Base-by-base conservation (phyloP, 1,140 invertebrate species). In the Drosophila aff. region DNA sequence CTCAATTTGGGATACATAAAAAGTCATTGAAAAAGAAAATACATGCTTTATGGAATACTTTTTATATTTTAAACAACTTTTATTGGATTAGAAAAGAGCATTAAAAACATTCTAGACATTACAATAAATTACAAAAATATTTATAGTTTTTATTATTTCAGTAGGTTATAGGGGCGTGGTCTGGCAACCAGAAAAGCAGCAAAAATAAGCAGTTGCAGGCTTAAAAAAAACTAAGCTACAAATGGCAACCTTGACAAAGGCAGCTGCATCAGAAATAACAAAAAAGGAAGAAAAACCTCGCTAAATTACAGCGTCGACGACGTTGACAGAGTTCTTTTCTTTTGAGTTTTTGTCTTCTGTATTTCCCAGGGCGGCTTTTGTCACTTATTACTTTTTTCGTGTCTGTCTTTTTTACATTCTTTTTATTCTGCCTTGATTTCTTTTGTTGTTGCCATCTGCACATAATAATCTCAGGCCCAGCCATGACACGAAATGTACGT, bases 291-390 rank as follows among this genome's bases (percentile, higher is more conserved):
- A 28, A 47, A 57, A 57, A 11, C 36, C 52, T 13, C 60, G 60
- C 58, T 49, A 76, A 73, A 75, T 75, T 75, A 75, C 66, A 77
- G 31, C 49, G 72, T 61, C 72, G 73, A 67, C 72, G 73, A 67
- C 71, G 50, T 75, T 69, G 66, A 52, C 47, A 69, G 66, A 66
- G 66, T 65, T 71, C 40, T 71, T 52, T n/a, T 58, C 16, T 59
- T 60, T 60, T 36, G 28, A 57, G 38, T 43, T 63, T 75, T 63
- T 58, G 43, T 58, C 44, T 76, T 49, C n/a, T 59, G 9, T 53
- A 50, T 59, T 75, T 75, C 74, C 74, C 72, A 76, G 60, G 61
- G 52, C 46, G 41, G 53, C 53, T 75, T 72, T 75, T 73, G 72
- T 73, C 71, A 58, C 61, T 66, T 76, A 76, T 76, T 76, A 66